Percentiles rank a stretch among this genome's conserved stretches.
Evolutionary conservation across 2,797 vertebrate species (phyloP).

Genomic region (Macrochelys suwanniensis): DNA sequence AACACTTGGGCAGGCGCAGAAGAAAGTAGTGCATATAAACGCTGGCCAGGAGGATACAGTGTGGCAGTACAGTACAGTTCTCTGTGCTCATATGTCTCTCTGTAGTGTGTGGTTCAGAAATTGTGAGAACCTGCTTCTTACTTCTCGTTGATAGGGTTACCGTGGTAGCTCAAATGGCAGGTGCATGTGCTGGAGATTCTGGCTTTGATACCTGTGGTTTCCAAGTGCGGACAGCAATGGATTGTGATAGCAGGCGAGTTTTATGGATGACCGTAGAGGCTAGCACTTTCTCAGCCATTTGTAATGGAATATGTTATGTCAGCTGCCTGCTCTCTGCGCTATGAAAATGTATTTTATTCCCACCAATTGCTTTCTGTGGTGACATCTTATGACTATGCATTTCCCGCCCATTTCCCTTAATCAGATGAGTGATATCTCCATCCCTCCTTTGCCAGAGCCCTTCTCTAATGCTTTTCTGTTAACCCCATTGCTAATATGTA

Average conservation of each 20-base stretch:
- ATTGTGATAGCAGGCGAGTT: background rate
- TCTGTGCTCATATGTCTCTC: too few species aligned
- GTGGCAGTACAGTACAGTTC: background rate
- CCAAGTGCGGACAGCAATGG: accelerated
- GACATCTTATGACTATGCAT: conserved; percentile 25
- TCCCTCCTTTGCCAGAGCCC: background rate
- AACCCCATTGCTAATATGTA: background rate
- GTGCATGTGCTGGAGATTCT: background rate
- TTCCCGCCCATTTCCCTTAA: background rate
- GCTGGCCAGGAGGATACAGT: background rate
- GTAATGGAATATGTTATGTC: background rate
- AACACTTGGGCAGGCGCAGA: background rate
- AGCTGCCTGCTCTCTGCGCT: background rate
- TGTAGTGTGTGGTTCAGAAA: too few species aligned
- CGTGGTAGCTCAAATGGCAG: accelerated
- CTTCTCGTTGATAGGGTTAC: accelerated
- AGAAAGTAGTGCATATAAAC: accelerated
- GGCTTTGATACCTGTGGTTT: accelerated
- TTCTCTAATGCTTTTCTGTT: background rate
- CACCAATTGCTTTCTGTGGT: conserved; percentile 31
- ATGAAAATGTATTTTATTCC: background rate
- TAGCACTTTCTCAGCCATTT: background rate
- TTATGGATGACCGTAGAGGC: background rate
- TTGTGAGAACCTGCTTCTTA: background rate
- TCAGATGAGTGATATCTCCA: conserved; percentile 1